Base-by-base conservation (phyloP, 2,797 vertebrate species). In the Sebastolobus alascanus region DNA sequence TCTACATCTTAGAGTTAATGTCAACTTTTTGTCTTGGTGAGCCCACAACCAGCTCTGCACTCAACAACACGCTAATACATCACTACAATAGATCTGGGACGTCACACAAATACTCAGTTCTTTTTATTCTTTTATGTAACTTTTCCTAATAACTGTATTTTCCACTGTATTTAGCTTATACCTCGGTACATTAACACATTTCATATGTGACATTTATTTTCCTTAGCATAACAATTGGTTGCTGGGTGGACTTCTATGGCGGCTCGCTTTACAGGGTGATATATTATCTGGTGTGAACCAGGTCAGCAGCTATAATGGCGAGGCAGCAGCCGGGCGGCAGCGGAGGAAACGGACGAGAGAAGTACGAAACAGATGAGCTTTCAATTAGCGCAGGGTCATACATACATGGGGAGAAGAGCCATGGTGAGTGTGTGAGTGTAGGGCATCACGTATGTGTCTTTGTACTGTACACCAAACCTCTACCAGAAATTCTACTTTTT, bases 131-230 rank as follows among this genome's bases (percentile, higher is more conserved):
- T 70, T 65, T 18, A 63, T 37, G 11, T 18, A 18, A 25, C 59
- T 75, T 74, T 76, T 67, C 33, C n/a, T 65, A 65, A 73, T 66
- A 10, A 38, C 25, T 8, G 46, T 54, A 38, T 74, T 67, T 79
- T 61, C n/a, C 60, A 22, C 9, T 12, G 25, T 60, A 31, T 83
- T 64, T 31, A 67, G 33, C 38, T 84, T 74, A 80, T 33, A 77
- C 66, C 75, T 80, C 6, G 6, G 60, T 79, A 69, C 71, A 84
- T 83, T 83, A 88, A 91, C 90, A 88, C 90, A 79, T 90, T 91
- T 90, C 80, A 91, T 77, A 82, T 56, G 82, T 88, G 88, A 92
- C 84, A 70, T 93, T 93, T 93, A 70, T 92, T 95, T 93, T 95
- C 84, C 90, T 91, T 77, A 87, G 43, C 66, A 86, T 81, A 92